Evolutionary conservation across 2,113 vertebrate genomes (phyloP), one percentile per base, ranked within the genome.

Genomic region (Cygnus buccinator): DNA sequence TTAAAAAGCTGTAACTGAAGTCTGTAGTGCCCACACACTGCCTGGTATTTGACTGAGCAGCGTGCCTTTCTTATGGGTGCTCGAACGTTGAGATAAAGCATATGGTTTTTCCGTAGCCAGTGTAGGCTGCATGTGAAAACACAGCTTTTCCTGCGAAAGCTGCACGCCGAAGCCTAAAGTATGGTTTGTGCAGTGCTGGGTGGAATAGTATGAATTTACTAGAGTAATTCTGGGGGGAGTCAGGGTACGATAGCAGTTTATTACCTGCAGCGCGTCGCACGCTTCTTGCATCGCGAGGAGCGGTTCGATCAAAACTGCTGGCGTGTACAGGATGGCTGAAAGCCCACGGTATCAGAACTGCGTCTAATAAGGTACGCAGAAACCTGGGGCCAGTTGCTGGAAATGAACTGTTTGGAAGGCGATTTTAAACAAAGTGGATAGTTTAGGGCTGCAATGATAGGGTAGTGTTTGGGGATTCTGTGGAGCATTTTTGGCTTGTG

Each of bases 391-490:
- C 39, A 65, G 28, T 54, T 48, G 62, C 73, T 88, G 67, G 13
- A 75, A 84, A 54, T 29, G 13, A 91, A 23, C 57, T 54, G 7
- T 58, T 91, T 55, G 41, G 84, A 29, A n/a, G 71, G 0, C 61
- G 87, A 35, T 43, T 93, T 83, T 20, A 52, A 76, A 89, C 39
- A 8, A 93, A 82, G 55, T 76, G 62, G 62, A 9, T 93, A 44
- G 89, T 73, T 82, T 82, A 54, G 68, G 54, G 5, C 48, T 90
- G 66, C 18, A 35, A 28, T 83, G 80, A 28, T 39, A 61, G 39
- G 6, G 13, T 75, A 65, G 48, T 65, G 6, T 63, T 93, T 89
- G 61, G 2, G 41, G 76, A 5, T 10, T 58, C 90, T 92, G 39
- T 61, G 48, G 29, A 41, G 3, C 68, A 13, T 79, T 93, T 92